These are phyloP conservation scores for Clitarchus hookeri DNA, from an alignment of 2,888 invertebrate genomes.

Conservation along the genomic window DNA sequence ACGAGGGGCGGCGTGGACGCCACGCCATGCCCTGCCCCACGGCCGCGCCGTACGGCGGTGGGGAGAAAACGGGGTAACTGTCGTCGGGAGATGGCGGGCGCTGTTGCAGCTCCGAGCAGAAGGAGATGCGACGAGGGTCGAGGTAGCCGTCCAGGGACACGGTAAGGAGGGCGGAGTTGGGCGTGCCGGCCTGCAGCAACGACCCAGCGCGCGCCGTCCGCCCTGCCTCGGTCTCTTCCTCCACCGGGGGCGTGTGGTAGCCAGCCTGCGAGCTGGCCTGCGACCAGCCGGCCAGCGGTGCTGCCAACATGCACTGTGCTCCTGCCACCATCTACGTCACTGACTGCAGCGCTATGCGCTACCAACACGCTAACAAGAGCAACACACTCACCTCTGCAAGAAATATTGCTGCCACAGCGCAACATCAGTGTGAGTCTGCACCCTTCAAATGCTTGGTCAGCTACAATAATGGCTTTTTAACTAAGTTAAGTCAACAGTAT, in stretches of 20 bases:
- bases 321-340: too few species aligned
- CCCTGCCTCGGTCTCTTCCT: conserved; percentile 53
- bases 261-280: conserved; percentile 67
- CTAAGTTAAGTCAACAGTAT: too few species aligned
- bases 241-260: conserved; percentile 75
- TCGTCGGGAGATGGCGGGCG: conserved; percentile 72
- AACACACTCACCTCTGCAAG: too few species aligned
- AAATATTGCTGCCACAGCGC: too few species aligned
- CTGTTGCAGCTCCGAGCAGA: conserved; percentile 68
- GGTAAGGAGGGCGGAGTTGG: conserved; percentile 83
- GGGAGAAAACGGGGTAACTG: conserved; percentile 84
- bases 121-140: conserved; percentile 81
- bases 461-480: too few species aligned
- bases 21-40: conserved; percentile 50
- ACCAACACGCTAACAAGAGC: too few species aligned
- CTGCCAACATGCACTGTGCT: conserved; percentile 28
- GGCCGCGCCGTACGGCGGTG: conserved; percentile 67
- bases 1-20: conserved; percentile 53
- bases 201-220: conserved; percentile 61
- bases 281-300: conserved; percentile 40
- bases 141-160: conserved; percentile 84
- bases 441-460: too few species aligned
- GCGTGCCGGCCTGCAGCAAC: conserved; percentile 57
- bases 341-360: too few species aligned
- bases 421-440: too few species aligned